These are phyloP conservation scores for Trissolcus basalis DNA, from an alignment of 1,140 invertebrate species.

Conservation along the genomic window DNA sequence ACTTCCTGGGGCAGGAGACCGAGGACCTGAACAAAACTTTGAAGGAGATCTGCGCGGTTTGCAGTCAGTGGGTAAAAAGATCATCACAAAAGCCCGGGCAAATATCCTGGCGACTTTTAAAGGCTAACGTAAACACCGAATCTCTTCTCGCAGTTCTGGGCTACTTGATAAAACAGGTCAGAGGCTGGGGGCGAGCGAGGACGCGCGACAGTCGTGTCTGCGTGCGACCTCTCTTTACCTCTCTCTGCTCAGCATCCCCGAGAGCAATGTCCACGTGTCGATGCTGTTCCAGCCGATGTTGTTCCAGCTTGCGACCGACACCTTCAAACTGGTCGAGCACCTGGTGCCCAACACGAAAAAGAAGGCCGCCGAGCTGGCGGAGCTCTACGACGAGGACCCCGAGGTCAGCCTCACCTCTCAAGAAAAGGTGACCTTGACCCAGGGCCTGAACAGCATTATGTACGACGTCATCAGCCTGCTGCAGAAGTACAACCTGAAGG, in stretches of 20 bases:
- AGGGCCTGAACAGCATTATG: conserved; percentile 70
- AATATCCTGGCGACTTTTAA: conserved; percentile 77
- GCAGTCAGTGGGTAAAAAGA: conserved; percentile 64
- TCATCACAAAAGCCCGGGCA: conserved; percentile 52
- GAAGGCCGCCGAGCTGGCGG: conserved; percentile 49
- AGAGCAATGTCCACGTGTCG: conserved; percentile 75
- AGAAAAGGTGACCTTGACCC: conserved; percentile 62
- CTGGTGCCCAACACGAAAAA: conserved; percentile 60
- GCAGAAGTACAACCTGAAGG: conserved; percentile 74
- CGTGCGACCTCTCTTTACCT: conserved; percentile 75
- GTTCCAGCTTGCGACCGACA: conserved; percentile 73
- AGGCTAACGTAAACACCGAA: conserved; percentile 74
- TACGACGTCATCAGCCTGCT: conserved; percentile 74
- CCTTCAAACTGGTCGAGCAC: conserved; percentile 70
- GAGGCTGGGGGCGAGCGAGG: conserved; percentile 63
- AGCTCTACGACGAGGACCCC: conserved; percentile 64
- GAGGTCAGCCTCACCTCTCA: conserved; percentile 29
- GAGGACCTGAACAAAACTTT: neutral
- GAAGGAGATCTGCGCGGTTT: conserved; percentile 52
- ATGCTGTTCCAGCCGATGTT: conserved; percentile 79
- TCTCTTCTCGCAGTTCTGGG: conserved; percentile 76
- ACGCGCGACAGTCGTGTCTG: conserved; percentile 69
- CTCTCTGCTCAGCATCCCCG: conserved; percentile 75
- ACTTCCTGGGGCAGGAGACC: neutral
- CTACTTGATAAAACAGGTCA: conserved; percentile 76